Percentiles rank a stretch among this genome's conserved stretches.
These are phyloP conservation scores for Micropoecilia bifurca DNA, from an alignment of 2,797 vertebrate species.

Conservation along the genomic window DNA sequence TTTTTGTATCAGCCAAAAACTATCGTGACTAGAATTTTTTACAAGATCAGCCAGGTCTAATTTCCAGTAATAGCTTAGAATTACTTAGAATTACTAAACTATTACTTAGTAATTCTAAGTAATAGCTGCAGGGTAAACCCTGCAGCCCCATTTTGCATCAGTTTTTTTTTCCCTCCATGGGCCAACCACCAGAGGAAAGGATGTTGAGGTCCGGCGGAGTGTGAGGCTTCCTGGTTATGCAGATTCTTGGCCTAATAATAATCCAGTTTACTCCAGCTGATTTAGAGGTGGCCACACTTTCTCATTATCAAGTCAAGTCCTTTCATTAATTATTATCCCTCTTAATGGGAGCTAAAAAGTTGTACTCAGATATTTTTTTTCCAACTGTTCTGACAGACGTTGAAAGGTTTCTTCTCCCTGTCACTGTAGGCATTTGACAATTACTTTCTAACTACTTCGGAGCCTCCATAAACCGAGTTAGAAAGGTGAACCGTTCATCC, in stretches of 20 bases:
- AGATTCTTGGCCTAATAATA: neutral
- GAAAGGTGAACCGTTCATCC: conserved; percentile 66
- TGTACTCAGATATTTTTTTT: neutral
- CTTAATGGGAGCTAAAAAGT: neutral
- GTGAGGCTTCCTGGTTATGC: neutral
- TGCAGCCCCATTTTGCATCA: neutral
- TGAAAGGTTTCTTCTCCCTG: conserved; percentile 34
- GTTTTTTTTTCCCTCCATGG: neutral
- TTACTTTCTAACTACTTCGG: conserved; percentile 63
- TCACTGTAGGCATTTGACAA: conserved; percentile 59
- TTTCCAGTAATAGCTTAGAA: neutral
- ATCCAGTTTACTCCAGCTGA: neutral
- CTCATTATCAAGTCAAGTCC: neutral
- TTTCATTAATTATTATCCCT: neutral
- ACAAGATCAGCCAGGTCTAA: neutral
- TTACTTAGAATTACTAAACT: too few species aligned
- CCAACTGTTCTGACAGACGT: neutral
- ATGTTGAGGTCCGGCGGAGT: neutral
- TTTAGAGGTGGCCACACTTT: neutral
- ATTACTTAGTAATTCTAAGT: too few species aligned
- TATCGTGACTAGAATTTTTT: neutral
- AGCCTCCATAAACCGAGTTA: conserved; percentile 50
- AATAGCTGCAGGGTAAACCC: too few species aligned
- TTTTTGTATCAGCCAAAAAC: neutral
- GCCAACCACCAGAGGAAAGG: neutral